Evolutionary conservation across 1,140 invertebrate species (phyloP), one percentile per base, ranked within the genome.

Genomic region (Ips nitidus): DNA sequence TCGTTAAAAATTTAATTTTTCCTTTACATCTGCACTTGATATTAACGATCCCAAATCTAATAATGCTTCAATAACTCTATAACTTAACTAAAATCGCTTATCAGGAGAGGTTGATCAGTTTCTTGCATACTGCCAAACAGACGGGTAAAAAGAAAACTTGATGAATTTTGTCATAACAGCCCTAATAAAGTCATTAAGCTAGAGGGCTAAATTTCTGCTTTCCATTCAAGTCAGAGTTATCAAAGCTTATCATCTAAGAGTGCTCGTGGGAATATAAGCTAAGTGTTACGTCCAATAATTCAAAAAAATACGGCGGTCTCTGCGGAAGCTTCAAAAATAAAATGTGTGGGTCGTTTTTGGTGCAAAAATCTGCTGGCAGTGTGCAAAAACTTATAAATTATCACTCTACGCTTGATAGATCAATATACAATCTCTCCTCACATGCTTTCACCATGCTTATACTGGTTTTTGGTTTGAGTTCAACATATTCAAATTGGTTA

Each of bases 281-380:
- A 62, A 68, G 66, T 68, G 66, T 68, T 68, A 61, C 66, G 45
- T 50, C 7, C 7, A 6, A 50, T 50, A 50, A 50, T 50, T 50
- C 45, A 68, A 61, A 69, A 69, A 62, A 55, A 68, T 60, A 53
- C 43, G 37, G 64, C 58, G 45, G 50, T 41, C 36, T 56, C 47
- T 8, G 67, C 59, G 66, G 36, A 58, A 70, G 66, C 66, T 55
- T 64, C 22, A 52, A 71, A 69, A 71, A 71, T 61, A 71, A 71
- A 71, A 70, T 40, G 52, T 60, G 40, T 63, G 61, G 55, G 69
- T 62, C 43, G 40, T 40, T 69, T 70, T 70, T 62, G 69, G 69
- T 71, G 69, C 62, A 66, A 66, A 68, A 71, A 71, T 66, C 64
- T 71, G 69, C 69, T 71, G 69, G 69, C 69, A 66, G 69, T 71